Evolutionary conservation across 2,888 invertebrate species (phyloP), one percentile per base, ranked within the genome.

Genomic region (Drosophila cracens): DNA sequence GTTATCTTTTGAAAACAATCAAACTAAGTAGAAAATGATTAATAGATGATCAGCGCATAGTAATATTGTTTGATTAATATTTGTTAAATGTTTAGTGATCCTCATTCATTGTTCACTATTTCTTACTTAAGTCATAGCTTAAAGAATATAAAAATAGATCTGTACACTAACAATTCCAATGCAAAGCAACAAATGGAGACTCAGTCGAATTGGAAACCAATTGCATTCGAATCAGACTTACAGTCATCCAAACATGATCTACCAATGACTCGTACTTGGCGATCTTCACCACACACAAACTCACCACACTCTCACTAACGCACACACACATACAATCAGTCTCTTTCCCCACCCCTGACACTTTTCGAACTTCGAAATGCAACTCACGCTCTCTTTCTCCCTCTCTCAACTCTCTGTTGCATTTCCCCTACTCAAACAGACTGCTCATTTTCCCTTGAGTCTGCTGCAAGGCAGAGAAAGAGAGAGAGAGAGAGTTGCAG

Each of bases 351-450:
- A 61, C 70, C 59, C 53, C 54, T 81, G 62, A 69, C 68, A 18
- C 64, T 65, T 70, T 89, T 89, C 88, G 88, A 89, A 84, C n/a
- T 84, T 87, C 88, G 85, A 86, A 89, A 58, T 67, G 79, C 70
- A 83, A 4, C 60, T 60, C 58, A 31, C 27, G 54, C 31, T 33
- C 62, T 58, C 54, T 21, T 10, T 29, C 43, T 6, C 10, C 6
- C 36, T 36, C 40, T 29, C 34, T 33, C 21, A 33, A 38, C 51
- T 46, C 53, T 25, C 7, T 13, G 25, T 13, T 46, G 52, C 38
- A 71, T 76, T 86, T 84, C 87, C 78, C 87, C 89, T 74, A 1
- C 29, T 7, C 36, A 56, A 36, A 54, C 18, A 11, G 25, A 38
- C 8, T 38, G 25, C 54, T 11, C 25, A 18, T 25, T 25, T 25